Evolutionary conservation across 2,888 invertebrate genomes (phyloP), one percentile per base, ranked within the genome.

Genomic region (Galeopsomyia nigrocyanea): DNA sequence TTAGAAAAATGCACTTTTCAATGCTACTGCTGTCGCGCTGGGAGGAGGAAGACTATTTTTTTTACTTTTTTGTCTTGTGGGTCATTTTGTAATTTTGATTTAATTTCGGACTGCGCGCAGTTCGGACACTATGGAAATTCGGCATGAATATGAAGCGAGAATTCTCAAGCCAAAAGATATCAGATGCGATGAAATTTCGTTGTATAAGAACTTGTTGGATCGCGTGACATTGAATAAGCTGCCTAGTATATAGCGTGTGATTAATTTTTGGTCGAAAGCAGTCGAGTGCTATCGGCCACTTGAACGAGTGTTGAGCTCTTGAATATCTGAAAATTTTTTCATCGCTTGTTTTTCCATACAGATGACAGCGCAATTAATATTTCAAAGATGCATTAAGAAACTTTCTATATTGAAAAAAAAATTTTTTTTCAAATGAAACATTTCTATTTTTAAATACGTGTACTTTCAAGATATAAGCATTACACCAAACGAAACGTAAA

Each of bases 291-390:
- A 66, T 61, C 66, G 66, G 26, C 53, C 55, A 53, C 66, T 73
- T 63, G 60, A 72, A 75, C 75, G 67, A 73, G 75, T 73, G 67
- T 70, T 73, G n/a, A 26, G 69, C 75, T 75, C 63, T 75, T 75
- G 70, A 73, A 73, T 17, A 63, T 64, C 2, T 58, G 17, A 50
- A 46, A 21, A 31, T 49, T 55, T 71, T 71, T 67, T 71, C 63
- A 17, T 19, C 2, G 51, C 1, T 56, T 10, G 2, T 26, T 39
- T 39, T 39, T 39, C 10, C 39, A 1, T 39, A 31, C 31, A 31
- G 31, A 31, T 31, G 31, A 7, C 31, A 39, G 10, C 13, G 39
- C 39, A 13, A 39, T 39, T 39, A 39, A 39, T 39, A 10, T 39
- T 39, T 39, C 39, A 10, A 39, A 7, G 7, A 3, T 3, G 7